A percentile compares a stretch with the other conserved stretches of the same genome.
These are phyloP conservation scores for Athrips mouffetella DNA, from an alignment of 2,888 invertebrate genomes.

Conservation along the genomic window DNA sequence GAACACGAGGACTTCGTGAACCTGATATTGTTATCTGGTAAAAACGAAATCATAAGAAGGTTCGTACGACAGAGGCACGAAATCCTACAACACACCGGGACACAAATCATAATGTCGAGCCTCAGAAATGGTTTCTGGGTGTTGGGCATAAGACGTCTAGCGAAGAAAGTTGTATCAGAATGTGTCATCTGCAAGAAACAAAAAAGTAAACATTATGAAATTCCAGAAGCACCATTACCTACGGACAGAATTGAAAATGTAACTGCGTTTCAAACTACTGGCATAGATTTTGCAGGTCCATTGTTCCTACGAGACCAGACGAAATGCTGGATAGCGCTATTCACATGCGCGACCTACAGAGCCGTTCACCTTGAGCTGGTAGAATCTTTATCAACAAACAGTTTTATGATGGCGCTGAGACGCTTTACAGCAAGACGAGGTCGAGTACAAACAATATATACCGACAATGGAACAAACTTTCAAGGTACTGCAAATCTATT, in stretches of 20 bases:
- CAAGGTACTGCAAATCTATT: constrained; percentile 9
- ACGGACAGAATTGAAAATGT: constrained; percentile 2
- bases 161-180: constrained; percentile 1
- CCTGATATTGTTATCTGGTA: constrained; percentile 4
- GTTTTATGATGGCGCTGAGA: constrained; percentile 14
- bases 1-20: background rate
- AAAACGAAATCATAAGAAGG: background rate
- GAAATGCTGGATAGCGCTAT: constrained; percentile 17
- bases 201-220: background rate
- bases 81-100: constrained; percentile 9
- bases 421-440: constrained; percentile 19
- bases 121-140: constrained; percentile 11
- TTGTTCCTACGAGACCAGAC: constrained; percentile 7
- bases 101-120: constrained; percentile 5
- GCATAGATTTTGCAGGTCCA: constrained; percentile 14
- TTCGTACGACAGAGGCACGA: constrained; percentile 8
- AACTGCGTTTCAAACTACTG: constrained; percentile 15
- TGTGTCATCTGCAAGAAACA: constrained; percentile 12
- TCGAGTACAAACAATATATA: constrained; percentile 6
- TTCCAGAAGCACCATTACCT: constrained; percentile 13
- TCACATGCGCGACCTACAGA: constrained; percentile 15
- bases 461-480: constrained; percentile 21
- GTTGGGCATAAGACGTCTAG: constrained; percentile 8
- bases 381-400: constrained; percentile 13
- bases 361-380: constrained; percentile 16